These are phyloP conservation scores for Maniola jurtina DNA, from an alignment of 1,140 invertebrate species.

Conservation along the genomic window DNA sequence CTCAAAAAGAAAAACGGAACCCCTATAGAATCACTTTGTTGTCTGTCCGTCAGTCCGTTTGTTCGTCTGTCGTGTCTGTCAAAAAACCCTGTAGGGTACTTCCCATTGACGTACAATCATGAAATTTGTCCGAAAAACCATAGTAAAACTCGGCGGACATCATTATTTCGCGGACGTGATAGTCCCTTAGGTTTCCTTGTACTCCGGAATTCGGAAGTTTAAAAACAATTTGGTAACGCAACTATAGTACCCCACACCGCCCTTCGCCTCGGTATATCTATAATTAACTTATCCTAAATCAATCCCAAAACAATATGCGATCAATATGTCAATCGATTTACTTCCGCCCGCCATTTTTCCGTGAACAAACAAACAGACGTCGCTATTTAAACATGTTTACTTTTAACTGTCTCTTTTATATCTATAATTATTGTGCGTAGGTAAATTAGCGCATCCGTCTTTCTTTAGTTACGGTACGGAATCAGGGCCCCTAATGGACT, in stretches of 20 bases:
- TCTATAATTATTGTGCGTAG: slow-evolving; percentile 32
- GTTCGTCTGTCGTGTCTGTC: too few species aligned
- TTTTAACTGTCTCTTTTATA: slow-evolving; percentile 38
- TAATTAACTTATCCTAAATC: slow-evolving; percentile 36
- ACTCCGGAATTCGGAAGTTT: too few species aligned
- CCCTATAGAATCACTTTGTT: too few species aligned
- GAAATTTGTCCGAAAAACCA: too few species aligned
- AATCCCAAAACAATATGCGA: slow-evolving; percentile 37
- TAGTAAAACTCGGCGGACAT: too few species aligned
- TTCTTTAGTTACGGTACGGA: slow-evolving; percentile 29
- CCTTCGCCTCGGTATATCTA: neutral
- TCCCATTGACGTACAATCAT: too few species aligned
- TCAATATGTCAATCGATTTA: slow-evolving; percentile 44
- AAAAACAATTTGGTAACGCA: too few species aligned
- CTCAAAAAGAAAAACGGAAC: too few species aligned
- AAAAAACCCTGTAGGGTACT: too few species aligned
- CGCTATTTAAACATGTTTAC: slow-evolving; percentile 45
- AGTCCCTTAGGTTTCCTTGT: too few species aligned
- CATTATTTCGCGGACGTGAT: too few species aligned
- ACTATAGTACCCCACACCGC: neutral
- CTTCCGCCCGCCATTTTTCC: slow-evolving; percentile 42
- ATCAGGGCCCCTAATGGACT: neutral
- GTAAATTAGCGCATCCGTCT: slow-evolving; percentile 44
- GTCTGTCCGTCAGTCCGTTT: too few species aligned
- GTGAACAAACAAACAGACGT: slow-evolving; percentile 48